phyloP scores from a whole-genome alignment of 2,113 vertebrate species.

The Hippocampus zosterae region DNA sequence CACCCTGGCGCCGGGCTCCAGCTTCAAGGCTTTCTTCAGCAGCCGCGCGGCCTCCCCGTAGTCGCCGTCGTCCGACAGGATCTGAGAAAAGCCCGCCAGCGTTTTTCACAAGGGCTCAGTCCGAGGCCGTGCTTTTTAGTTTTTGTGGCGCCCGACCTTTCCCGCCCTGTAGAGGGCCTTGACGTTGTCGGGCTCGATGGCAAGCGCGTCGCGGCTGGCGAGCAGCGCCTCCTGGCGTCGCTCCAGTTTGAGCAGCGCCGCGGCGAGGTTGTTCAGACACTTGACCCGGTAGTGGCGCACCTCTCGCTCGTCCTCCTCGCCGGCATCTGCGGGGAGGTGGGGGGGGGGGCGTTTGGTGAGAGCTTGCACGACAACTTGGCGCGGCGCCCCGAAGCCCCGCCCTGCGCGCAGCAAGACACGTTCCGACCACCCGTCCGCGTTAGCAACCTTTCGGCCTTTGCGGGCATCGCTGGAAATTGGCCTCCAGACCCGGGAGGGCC shows the following conservation, averaged over 20 bases:
- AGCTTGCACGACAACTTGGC: no score
- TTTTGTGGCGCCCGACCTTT: slow-evolving; percentile 65
- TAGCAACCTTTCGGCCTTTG: no score
- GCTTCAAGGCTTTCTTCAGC: slow-evolving; percentile 78
- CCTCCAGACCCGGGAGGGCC: no score
- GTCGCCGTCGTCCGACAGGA: slow-evolving; percentile 77
- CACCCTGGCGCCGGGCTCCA: slow-evolving; percentile 83
- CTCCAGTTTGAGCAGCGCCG: slow-evolving; percentile 76
- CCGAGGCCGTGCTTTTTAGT: no score
- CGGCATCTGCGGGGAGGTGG: slow-evolving; percentile 34
- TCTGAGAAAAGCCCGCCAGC: slow-evolving; percentile 50
- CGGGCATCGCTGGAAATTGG: no score
- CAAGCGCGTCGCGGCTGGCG: slow-evolving; percentile 71
- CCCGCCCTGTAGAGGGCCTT: slow-evolving; percentile 77
- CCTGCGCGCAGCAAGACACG: no score
- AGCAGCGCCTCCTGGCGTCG: slow-evolving; percentile 70
- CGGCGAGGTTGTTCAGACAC: slow-evolving; percentile 82
- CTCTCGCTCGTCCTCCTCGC: slow-evolving; percentile 71
- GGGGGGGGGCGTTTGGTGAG: neutral
- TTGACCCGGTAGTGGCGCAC: slow-evolving; percentile 77
- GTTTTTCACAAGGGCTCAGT: no score
- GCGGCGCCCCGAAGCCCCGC: no score
- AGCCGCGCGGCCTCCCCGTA: slow-evolving; percentile 75
- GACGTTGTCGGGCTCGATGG: slow-evolving; percentile 73
- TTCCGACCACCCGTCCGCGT: no score